These are phyloP conservation scores for Clupea harengus DNA, from an alignment of 2,113 vertebrate genomes.

Conservation along the genomic window DNA sequence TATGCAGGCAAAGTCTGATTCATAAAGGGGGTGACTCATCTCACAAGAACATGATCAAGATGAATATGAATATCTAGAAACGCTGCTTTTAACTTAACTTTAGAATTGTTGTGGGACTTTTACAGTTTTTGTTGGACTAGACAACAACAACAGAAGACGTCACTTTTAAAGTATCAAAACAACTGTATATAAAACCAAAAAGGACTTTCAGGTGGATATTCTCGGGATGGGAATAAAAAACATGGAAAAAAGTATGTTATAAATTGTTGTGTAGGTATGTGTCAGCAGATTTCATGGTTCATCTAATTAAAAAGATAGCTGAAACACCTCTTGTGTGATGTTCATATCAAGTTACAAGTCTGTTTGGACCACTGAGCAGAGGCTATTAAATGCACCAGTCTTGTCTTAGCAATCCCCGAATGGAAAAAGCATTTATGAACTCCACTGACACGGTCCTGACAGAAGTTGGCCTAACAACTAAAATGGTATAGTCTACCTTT, in stretches of 20 bases:
- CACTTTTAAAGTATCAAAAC: not conserved
- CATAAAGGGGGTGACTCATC: not conserved
- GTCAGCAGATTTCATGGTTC: not conserved
- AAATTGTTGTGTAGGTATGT: not conserved
- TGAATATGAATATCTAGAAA: not conserved
- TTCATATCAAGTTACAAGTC: not conserved
- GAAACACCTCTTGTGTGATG: not conserved
- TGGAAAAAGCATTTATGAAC: not conserved
- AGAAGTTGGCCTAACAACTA: not conserved
- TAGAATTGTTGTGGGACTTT: not conserved
- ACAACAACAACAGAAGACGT: not conserved
- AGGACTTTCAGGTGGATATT: not conserved
- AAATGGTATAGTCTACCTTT: not conserved
- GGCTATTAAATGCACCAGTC: not conserved
- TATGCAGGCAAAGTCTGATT: not conserved
- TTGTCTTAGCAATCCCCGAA: not conserved
- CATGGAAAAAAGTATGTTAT: not conserved
- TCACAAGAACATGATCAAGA: not conserved
- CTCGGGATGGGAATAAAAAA: not conserved
- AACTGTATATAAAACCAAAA: not conserved
- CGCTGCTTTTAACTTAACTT: not conserved
- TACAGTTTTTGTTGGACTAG: not conserved
- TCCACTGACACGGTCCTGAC: not conserved
- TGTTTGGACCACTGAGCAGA: not conserved
- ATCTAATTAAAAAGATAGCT: not conserved